These are phyloP conservation scores for Clarias magur DNA, from an alignment of 2,113 vertebrate genomes.

Conservation along the genomic window DNA sequence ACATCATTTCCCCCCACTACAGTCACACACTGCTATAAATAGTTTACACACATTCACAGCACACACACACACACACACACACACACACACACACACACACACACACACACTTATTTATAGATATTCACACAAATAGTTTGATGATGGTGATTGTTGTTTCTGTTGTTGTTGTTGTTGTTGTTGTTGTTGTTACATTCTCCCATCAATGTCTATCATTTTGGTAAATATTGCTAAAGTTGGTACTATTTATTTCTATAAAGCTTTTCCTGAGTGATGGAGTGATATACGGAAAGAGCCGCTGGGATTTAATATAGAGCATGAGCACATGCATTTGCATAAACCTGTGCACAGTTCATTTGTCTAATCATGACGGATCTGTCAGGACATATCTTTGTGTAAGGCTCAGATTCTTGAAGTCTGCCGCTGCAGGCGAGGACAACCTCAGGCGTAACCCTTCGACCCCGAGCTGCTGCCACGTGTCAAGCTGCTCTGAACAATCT, in stretches of 20 bases:
- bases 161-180: too few relatives aligned
- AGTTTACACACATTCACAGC: slow-evolving; percentile 47
- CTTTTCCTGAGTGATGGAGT: too few relatives aligned
- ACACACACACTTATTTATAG: neutral
- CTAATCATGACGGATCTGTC: slow-evolving; percentile 15
- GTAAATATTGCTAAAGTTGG: neutral
- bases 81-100: neutral
- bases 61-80: slow-evolving; percentile 9
- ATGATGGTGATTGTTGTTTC: neutral
- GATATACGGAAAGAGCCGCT: neutral
- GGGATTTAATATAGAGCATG: neutral
- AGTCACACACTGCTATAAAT: slow-evolving; percentile 66
- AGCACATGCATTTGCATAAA: slow-evolving; percentile 10
- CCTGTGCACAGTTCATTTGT: slow-evolving; percentile 11
- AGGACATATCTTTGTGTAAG: slow-evolving; percentile 19
- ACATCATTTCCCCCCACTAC: slow-evolving; percentile 3
- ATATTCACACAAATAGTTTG: neutral
- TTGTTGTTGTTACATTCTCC: neutral
- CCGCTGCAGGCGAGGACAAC: neutral
- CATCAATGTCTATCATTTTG: neutral
- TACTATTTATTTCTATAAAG: neutral
- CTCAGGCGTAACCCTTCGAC: slow-evolving; percentile 44
- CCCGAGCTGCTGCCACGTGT: slow-evolving; percentile 39
- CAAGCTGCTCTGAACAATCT: slow-evolving; percentile 43
- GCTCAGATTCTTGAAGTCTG: slow-evolving; percentile 25